These are phyloP conservation scores for Anomalospiza imberbis DNA, from an alignment of 2,797 vertebrate genomes.

Conservation along the genomic window DNA sequence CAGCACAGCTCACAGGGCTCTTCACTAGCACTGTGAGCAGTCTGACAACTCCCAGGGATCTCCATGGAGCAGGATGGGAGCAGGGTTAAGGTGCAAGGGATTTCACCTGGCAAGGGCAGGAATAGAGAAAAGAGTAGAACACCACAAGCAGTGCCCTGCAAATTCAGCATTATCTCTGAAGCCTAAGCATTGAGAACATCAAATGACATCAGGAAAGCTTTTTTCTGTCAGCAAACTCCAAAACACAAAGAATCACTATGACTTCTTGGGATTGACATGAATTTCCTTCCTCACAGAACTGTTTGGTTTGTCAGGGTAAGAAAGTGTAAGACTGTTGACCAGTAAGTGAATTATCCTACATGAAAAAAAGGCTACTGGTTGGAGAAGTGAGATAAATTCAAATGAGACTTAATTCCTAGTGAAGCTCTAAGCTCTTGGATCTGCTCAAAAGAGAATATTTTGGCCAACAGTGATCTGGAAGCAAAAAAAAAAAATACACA, in stretches of 20 bases:
- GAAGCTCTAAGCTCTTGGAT: background rate
- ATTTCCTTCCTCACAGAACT: background rate
- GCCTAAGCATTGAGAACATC: background rate
- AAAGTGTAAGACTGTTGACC: background rate
- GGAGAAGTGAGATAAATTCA: background rate
- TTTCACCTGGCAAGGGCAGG: background rate
- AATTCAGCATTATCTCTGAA: background rate
- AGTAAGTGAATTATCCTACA: background rate
- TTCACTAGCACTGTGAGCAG: background rate
- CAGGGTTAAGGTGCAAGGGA: background rate
- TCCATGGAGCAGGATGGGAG: rapidly evolving
- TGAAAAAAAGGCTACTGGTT: background rate
- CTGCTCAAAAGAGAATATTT: background rate
- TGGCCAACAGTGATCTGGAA: background rate
- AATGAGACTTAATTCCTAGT: background rate
- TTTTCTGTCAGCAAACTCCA: background rate
- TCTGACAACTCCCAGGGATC: rapidly evolving
- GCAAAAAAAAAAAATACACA: background rate
- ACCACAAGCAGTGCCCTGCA: background rate
- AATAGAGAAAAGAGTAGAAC: background rate
- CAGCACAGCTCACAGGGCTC: rapidly evolving
- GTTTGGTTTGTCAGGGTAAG: background rate
- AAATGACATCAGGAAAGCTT: background rate
- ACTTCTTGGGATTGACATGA: background rate
- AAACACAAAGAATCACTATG: background rate